Percentiles rank a stretch among this genome's conserved stretches.
phyloP scores from a whole-genome alignment of 2,113 vertebrate genomes.

The Hoplias malabaricus region DNA sequence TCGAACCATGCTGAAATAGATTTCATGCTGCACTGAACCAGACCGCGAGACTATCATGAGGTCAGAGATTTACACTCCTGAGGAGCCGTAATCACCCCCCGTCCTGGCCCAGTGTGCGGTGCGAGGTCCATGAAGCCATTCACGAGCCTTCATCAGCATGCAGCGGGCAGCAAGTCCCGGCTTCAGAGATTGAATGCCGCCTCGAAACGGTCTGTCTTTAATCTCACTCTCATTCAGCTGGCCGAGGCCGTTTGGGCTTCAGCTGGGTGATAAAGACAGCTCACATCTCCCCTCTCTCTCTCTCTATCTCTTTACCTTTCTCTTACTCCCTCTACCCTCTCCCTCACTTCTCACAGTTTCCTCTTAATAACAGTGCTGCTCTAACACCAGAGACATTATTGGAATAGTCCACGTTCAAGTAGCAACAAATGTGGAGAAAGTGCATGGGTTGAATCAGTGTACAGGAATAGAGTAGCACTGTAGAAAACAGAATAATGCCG shows the following conservation, averaged over 20 bases:
- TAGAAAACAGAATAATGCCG: slow-evolving; percentile 23
- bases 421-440: slow-evolving; percentile 25
- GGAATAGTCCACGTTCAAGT: slow-evolving; percentile 31
- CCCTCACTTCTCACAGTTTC: slow-evolving; percentile 13
- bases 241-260: slow-evolving; percentile 78
- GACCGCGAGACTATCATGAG: background rate
- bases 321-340: slow-evolving; percentile 32
- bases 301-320: slow-evolving; percentile 40
- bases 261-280: slow-evolving; percentile 87
- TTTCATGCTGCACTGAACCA: background rate
- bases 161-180: slow-evolving; percentile 78
- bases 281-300: slow-evolving; percentile 68
- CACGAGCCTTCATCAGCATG: slow-evolving; percentile 88
- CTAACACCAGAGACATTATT: slow-evolving; percentile 31
- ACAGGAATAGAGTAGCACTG: slow-evolving; percentile 6
- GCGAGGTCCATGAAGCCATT: slow-evolving; percentile 84
- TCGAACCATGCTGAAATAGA: background rate
- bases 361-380: slow-evolving; percentile 34
- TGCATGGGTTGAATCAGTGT: slow-evolving; percentile 4
- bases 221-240: slow-evolving; percentile 88
- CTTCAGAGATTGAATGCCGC: slow-evolving; percentile 89
- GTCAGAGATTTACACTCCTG: slow-evolving; percentile 22
- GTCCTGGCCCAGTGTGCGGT: slow-evolving; percentile 59
- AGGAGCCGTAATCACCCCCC: slow-evolving; percentile 75
- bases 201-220: slow-evolving; percentile 84